These are phyloP conservation scores for Meandrina meandrites DNA, from an alignment of 92 coral and sea anemone genomes.

Conservation along the genomic window DNA sequence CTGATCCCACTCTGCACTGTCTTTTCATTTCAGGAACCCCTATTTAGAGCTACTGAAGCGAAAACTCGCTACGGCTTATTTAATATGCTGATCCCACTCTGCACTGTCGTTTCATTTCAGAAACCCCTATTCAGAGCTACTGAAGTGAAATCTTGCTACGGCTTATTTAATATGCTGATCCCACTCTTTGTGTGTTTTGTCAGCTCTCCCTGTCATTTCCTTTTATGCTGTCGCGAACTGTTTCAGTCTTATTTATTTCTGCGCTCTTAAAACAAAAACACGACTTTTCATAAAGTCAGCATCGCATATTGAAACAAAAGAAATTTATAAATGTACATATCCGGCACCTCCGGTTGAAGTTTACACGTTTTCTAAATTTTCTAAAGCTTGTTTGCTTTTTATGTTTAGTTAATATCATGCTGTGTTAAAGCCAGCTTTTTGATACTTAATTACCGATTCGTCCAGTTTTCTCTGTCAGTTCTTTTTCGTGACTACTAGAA, in stretches of 20 bases:
- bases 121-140: not conserved
- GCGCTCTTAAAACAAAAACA: no score
- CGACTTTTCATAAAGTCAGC: not conserved
- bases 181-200: not conserved
- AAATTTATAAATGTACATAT: not conserved
- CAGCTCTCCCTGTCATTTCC: not conserved
- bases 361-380: no score
- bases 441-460: not conserved
- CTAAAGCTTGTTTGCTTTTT: not conserved
- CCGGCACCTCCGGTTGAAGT: not conserved
- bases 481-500: not conserved
- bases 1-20: not conserved
- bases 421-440: not conserved
- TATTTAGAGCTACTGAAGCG: not conserved
- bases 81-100: not conserved
- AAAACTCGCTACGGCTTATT: not conserved
- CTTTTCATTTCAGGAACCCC: not conserved
- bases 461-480: not conserved
- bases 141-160: not conserved
- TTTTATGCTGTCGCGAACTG: no score
- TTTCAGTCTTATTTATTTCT: no score
- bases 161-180: not conserved
- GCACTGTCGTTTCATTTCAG: not conserved
- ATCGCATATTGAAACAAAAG: not conserved
- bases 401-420: not conserved